Evolutionary conservation across 2,888 invertebrate species (phyloP).

Genomic region (Teinopalpus imperialis): DNA sequence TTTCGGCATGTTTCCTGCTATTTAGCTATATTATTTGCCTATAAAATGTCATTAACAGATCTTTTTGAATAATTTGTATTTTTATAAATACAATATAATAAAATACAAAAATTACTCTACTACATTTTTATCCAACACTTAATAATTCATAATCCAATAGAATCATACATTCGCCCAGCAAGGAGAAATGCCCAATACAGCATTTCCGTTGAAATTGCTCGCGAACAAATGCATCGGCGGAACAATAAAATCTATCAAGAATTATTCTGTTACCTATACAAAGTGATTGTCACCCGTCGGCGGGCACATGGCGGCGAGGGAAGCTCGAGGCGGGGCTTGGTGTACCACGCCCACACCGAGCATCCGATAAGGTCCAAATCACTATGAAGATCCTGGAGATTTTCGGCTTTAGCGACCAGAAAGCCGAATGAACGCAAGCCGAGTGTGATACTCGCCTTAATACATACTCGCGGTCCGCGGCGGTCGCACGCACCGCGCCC

Average conservation of each 20-base stretch:
- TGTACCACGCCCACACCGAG: constrained; percentile 60
- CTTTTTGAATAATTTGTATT: too few species aligned
- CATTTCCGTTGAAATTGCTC: constrained; percentile 49
- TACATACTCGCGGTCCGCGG: constrained; percentile 65
- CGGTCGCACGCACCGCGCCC: constrained; percentile 65
- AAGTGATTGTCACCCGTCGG: constrained; percentile 77
- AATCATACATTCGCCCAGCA: constrained; percentile 23
- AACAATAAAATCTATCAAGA: constrained; percentile 80
- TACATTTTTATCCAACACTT: constrained; percentile 4
- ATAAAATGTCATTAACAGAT: too few species aligned
- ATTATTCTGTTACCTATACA: constrained; percentile 82
- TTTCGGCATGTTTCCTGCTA: too few species aligned
- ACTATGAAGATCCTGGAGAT: constrained; percentile 65
- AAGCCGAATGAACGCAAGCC: constrained; percentile 49
- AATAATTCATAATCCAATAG: constrained; percentile 27
- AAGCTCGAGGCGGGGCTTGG: constrained; percentile 59
- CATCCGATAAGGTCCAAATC: constrained; percentile 75
- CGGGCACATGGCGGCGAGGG: constrained; percentile 68
- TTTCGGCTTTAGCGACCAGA: constrained; percentile 69
- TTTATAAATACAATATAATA: too few species aligned
- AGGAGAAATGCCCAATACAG: constrained; percentile 32
- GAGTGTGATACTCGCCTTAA: constrained; percentile 64
- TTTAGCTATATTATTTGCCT: too few species aligned
- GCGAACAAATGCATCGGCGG: constrained; percentile 73
- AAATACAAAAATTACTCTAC: constrained; percentile 3